Conservation (phyloP, 1,140 invertebrate genomes). For the Lerema accius region DNA sequence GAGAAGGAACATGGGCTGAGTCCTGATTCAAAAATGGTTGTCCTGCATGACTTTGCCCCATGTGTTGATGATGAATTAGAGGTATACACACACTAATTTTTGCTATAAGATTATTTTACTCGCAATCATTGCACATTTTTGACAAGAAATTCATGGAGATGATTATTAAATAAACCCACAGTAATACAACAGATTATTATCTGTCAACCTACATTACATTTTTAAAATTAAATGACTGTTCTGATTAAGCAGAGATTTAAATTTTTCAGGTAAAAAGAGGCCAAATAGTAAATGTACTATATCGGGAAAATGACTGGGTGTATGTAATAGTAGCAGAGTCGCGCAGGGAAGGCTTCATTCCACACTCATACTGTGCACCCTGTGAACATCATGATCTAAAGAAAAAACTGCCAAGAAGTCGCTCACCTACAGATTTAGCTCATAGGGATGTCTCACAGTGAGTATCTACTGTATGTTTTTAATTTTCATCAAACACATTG, state of each 20-base stretch:
- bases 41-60: conserved; percentile 96
- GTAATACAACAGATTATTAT: too few species aligned
- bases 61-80: conserved; percentile 97
- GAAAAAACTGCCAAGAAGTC: conserved; percentile 90
- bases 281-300: conserved; percentile 94
- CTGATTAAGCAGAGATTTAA: too few species aligned
- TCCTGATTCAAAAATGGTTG: conserved; percentile 97
- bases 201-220: too few species aligned
- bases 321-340: conserved; percentile 96
- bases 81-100: conserved; percentile 86
- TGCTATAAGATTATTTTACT: too few species aligned
- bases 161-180: too few species aligned
- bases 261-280: conserved; percentile 85
- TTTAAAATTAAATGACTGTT: too few species aligned
- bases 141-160: too few species aligned
- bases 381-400: conserved; percentile 84
- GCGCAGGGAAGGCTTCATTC: conserved; percentile 96
- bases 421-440: conserved; percentile 79
- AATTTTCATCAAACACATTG: too few species aligned
- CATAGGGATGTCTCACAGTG: conserved; percentile 83
- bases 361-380: conserved; percentile 95
- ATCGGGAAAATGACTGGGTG: conserved; percentile 98
- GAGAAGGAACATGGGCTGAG: conserved; percentile 96
- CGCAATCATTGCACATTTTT: too few species aligned
- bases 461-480: too few species aligned